phyloP scores from a whole-genome alignment of 2,113 vertebrate species.

The Chinchilla lanigera region DNA sequence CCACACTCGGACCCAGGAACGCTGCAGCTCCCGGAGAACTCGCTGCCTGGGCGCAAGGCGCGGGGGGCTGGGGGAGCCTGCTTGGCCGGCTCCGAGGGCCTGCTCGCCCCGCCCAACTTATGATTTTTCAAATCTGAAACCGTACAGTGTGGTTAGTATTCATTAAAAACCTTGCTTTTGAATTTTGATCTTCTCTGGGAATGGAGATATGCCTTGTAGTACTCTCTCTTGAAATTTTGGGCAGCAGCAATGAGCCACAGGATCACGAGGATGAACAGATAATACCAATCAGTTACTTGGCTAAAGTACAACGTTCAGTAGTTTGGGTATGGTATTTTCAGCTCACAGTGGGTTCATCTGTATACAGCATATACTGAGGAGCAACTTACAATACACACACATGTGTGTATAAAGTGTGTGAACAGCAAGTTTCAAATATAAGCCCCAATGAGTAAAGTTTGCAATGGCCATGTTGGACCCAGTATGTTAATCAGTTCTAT shows the following conservation, averaged over 20 bases:
- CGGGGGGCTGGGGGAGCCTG: too few species aligned
- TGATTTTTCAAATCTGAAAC: too few species aligned
- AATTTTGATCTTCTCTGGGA: neutral
- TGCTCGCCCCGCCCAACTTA: too few species aligned
- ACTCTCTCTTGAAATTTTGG: neutral
- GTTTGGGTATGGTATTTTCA: neutral
- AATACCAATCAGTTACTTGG: neutral
- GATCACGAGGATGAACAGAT: neutral
- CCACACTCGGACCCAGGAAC: too few species aligned
- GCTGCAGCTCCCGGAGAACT: too few species aligned
- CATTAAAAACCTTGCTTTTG: neutral
- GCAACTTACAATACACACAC: neutral
- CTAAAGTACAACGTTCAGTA: neutral
- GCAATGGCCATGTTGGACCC: neutral
- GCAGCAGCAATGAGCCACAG: neutral
- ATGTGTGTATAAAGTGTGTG: neutral
- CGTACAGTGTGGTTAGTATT: neutral
- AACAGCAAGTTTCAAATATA: neutral
- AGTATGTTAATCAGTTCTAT: neutral
- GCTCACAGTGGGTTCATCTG: neutral
- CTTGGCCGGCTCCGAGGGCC: too few species aligned
- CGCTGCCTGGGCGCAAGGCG: too few species aligned
- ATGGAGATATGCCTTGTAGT: accelerated
- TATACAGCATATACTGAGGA: neutral
- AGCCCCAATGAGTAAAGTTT: neutral